Evolutionary conservation across 2,888 invertebrate species (phyloP), one percentile per base, ranked within the genome.

Genomic region (Leptodirus hochenwartii): DNA sequence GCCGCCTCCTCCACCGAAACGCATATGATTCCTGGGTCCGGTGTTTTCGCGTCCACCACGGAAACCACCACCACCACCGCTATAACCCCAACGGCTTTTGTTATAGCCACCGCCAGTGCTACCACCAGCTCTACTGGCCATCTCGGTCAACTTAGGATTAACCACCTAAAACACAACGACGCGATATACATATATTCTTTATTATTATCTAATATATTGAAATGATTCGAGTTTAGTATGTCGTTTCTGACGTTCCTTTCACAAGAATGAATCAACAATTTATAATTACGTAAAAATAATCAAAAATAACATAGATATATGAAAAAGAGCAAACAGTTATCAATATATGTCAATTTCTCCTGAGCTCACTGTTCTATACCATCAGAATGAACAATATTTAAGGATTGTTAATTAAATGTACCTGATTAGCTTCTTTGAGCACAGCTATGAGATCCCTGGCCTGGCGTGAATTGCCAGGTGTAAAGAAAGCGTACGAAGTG

Each of bases 401-500:
- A 20, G 8, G 8, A 20, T 20, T 20, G n/a, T 9, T 20, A 20
- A 20, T n/a, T 17, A 9, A 26, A 5, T 16, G 13, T 29, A 75
- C 74, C 64, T 88, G 87, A 43, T 88, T 87, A 34, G 90, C 90
- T 64, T 91, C 90, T 49, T 69, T 66, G 29, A 91, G 66, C 15
- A 90, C 87, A 42, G 82, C 77, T 17, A 91, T 75, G 34, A 91
- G 66, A 51, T 88, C 87, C 58, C 70, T 76, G 9, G 88, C 87
- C 58, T 90, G 87, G 43, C 80, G 74, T 37, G 74, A 69, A 53
- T 91, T 90, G 42, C 73, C 72, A 24, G 78, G 78, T 26, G 90
- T 90, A 60, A 91, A 90, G 64, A 93, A 90, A 33, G 91, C 90
- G 55, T 90, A 91, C 24, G 91, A 88, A 36, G 88, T 90, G 42